Evolutionary conservation across 2,113 vertebrate genomes (phyloP).

Genomic region (Stigmatopora argus): DNA sequence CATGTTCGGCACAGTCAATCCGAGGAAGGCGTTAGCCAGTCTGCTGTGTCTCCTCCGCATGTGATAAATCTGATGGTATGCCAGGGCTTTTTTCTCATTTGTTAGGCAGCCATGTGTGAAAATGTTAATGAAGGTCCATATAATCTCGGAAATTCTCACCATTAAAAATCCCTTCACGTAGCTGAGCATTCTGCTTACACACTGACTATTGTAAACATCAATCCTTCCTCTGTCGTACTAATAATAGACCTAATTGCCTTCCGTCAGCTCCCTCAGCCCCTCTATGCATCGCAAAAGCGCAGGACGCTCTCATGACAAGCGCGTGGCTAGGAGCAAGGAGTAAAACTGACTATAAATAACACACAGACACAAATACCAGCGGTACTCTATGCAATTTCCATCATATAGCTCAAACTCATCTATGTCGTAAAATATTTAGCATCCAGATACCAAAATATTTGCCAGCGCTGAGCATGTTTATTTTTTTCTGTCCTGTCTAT

Average conservation of each 20-base stretch:
- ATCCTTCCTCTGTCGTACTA: constrained; percentile 77
- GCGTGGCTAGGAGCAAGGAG: constrained; percentile 39
- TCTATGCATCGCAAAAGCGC: constrained; percentile 58
- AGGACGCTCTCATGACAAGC: constrained; percentile 56
- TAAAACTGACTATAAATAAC: constrained; percentile 53
- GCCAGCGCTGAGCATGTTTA: constrained; percentile 40
- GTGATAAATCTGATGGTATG: constrained; percentile 77
- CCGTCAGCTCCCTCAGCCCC: constrained; percentile 60
- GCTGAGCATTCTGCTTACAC: constrained; percentile 76
- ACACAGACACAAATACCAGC: constrained; percentile 44
- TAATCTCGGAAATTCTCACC: constrained; percentile 81
- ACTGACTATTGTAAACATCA: constrained; percentile 78
- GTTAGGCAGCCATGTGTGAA: constrained; percentile 92
- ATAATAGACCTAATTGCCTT: constrained; percentile 78
- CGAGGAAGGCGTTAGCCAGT: constrained; percentile 46
- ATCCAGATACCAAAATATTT: constrained; percentile 66
- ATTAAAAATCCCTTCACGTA: constrained; percentile 87
- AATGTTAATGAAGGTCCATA: constrained; percentile 96
- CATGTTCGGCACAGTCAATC: constrained; percentile 38
- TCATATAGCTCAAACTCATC: constrained; percentile 51
- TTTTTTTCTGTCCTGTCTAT: constrained; percentile 51
- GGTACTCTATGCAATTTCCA: constrained; percentile 52
- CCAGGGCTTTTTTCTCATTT: constrained; percentile 88
- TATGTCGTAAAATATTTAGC: constrained; percentile 64
- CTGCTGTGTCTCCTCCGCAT: constrained; percentile 54